Percentiles rank a stretch among this genome's conserved stretches.
Evolutionary conservation across 2,888 invertebrate genomes (phyloP).

Genomic region (Leucozona laternaria): DNA sequence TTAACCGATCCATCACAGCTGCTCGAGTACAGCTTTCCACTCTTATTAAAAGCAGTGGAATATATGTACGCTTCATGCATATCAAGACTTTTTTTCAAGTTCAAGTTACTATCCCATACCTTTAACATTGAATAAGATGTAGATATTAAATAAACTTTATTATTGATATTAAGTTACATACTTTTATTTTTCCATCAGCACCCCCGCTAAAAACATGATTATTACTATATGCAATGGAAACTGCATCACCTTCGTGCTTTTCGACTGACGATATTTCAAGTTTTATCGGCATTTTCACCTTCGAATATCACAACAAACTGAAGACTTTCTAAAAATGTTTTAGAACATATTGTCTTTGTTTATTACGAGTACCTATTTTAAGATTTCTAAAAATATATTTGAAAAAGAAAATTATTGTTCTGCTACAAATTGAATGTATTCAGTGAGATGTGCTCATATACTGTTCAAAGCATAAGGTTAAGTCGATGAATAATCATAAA

Average conservation of each 20-base stretch:
- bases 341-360: slow-evolving; percentile 23
- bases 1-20: slow-evolving; percentile 83
- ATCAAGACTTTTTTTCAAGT: slow-evolving; percentile 80
- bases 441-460: background rate
- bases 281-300: slow-evolving; percentile 70
- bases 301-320: slow-evolving; percentile 36
- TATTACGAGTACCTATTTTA: slow-evolving; percentile 32
- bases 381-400: slow-evolving; percentile 44
- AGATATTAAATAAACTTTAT: background rate
- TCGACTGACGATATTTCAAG: slow-evolving; percentile 80
- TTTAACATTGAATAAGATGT: slow-evolving; percentile 60
- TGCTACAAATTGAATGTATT: background rate
- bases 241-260: slow-evolving; percentile 83
- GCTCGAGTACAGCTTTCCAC: slow-evolving; percentile 82
- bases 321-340: slow-evolving; percentile 7
- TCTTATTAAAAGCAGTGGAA: slow-evolving; percentile 80
- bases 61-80: slow-evolving; percentile 82
- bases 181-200: slow-evolving; percentile 83
- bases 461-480: background rate
- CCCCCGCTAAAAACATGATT: slow-evolving; percentile 82
- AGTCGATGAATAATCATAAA: too few relatives aligned
- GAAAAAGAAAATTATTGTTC: background rate
- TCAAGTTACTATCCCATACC: slow-evolving; percentile 82
- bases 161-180: slow-evolving; percentile 58
- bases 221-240: slow-evolving; percentile 80